phyloP scores from a whole-genome alignment of 2,888 invertebrate genomes.

The Euplagia quadripunctaria region DNA sequence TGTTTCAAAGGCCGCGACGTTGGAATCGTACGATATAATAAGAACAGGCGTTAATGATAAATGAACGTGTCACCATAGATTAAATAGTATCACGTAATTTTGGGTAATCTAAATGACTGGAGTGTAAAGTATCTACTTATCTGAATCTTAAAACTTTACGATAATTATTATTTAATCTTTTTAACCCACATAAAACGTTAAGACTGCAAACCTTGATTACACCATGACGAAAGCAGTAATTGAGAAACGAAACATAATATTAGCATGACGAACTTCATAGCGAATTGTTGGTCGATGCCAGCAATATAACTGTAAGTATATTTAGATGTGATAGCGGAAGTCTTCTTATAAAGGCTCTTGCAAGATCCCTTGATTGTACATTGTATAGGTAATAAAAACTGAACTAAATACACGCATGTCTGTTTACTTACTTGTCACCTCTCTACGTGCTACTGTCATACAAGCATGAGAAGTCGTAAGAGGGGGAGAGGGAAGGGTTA shows the following conservation, averaged over 20 bases:
- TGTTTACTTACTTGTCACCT: too few relatives aligned
- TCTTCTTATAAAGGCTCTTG: background rate
- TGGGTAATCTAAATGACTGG: background rate
- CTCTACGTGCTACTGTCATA: too few relatives aligned
- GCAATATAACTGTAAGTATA: conserved; percentile 25
- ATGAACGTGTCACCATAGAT: too few relatives aligned
- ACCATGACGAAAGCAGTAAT: conserved; percentile 2
- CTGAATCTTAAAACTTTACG: background rate
- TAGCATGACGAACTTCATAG: conserved; percentile 33
- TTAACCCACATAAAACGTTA: background rate
- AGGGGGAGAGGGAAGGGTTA: too few relatives aligned
- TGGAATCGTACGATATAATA: background rate
- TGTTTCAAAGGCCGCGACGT: too few relatives aligned
- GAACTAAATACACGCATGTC: background rate
- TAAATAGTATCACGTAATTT: background rate
- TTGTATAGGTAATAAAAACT: background rate
- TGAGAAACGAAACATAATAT: conserved; percentile 8
- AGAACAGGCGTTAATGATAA: background rate
- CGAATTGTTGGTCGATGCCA: conserved; percentile 36
- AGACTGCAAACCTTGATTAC: background rate
- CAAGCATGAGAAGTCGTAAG: too few relatives aligned
- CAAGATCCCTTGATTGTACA: background rate
- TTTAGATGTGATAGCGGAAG: conserved; percentile 12
- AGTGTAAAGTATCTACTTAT: background rate
- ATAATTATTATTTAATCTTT: background rate